Base-by-base conservation (phyloP, 2,797 vertebrate genomes). In the Anguilla megastoma region DNA sequence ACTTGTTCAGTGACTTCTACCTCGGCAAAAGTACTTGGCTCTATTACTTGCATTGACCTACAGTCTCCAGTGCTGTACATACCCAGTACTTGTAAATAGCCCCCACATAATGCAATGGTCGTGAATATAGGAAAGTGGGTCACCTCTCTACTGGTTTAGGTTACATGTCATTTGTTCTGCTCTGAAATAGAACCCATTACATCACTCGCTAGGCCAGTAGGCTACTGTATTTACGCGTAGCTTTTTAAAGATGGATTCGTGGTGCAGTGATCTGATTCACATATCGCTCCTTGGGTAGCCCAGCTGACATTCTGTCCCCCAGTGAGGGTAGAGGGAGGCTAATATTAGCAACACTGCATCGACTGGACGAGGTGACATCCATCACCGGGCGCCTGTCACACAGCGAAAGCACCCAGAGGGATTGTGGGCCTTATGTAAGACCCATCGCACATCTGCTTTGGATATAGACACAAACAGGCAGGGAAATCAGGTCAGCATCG, bases 331-430 rank as follows among this genome's bases (percentile, higher is more conserved):
- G 79, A 50, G 74, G 48, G 86, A 24, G 85, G 92, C 94, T 95
- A 96, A 95, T 95, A 93, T 95, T 96, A 95, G 95, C 94, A 92
- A 76, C 91, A 88, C 92, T 90, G 88, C 91, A 92, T 93, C 90
- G 90, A 89, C 92, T 90, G 27, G 89, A 82, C 91, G 91, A 88
- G 91, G 63, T 54, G 79, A 90, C 92, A 95, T 95, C 95, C 94
- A 95, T 95, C 94, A 94, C 91, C 41, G 3, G 87, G 56, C 27
- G 41, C 41, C 60, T 85, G 52, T 82, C 79, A 82, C n/a, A 50
- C 45, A 50, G 79, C 45, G 41, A 82, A 12, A 50, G 4, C 88
- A 91, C 58, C 45, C 56, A 66, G 86, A 45, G 80, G 56, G n/a
- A 54, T 82, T 50, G 79, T 50, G 79, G 79, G 79, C 41, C 79